phyloP scores from a whole-genome alignment of 2,797 vertebrate genomes.

The Parauchenoglanis ngamensis region DNA sequence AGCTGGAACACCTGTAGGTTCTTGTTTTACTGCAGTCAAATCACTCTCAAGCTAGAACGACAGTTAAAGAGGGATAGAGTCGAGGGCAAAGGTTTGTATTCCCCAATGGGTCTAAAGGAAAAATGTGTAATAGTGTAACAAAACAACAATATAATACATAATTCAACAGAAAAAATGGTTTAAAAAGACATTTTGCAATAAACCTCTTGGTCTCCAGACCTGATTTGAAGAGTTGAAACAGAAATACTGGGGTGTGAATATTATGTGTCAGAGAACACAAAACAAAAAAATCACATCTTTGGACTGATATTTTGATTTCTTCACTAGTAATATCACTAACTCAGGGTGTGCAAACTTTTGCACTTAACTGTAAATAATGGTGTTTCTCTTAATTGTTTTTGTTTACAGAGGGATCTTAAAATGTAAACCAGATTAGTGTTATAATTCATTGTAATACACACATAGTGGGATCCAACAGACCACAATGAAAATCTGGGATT shows the following conservation, averaged over 20 bases:
- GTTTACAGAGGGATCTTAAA: not conserved
- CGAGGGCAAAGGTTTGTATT: not conserved
- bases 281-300: not conserved
- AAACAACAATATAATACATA: not conserved
- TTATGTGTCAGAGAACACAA: not conserved
- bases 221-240: not conserved
- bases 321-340: not conserved
- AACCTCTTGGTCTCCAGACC: not conserved
- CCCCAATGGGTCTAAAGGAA: not conserved
- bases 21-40: not conserved
- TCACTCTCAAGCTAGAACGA: not conserved
- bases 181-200: not conserved
- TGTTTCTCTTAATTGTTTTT: not conserved
- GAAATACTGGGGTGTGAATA: not conserved
- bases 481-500: not conserved
- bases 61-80: not conserved
- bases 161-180: not conserved
- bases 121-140: not conserved
- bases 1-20: slow-evolving; percentile 21
- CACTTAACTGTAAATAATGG: not conserved
- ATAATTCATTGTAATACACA: not conserved
- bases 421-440: not conserved
- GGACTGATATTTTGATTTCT: not conserved
- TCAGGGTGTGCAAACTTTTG: not conserved
- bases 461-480: not conserved